Conservation (phyloP, 2,113 vertebrate genomes). For the Gymnarchus niloticus region DNA sequence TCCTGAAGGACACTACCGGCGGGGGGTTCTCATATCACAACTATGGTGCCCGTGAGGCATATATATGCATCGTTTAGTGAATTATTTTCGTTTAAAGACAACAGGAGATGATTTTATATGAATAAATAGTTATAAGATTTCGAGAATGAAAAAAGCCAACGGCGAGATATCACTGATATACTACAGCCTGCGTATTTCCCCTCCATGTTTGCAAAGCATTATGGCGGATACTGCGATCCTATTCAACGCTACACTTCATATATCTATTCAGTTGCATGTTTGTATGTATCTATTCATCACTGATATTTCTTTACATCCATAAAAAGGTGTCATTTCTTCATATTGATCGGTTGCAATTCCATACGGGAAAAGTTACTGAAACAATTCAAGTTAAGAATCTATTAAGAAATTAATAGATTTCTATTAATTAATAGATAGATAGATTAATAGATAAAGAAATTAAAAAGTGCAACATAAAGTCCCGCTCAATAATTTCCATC, state of each 20-base stretch:
- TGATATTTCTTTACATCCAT: background rate
- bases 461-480: background rate
- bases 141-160: background rate
- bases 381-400: no score
- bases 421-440: no score
- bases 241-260: background rate
- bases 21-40: background rate
- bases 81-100: background rate
- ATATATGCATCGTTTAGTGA: background rate
- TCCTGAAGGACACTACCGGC: background rate
- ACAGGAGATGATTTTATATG: background rate
- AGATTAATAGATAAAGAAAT: no score
- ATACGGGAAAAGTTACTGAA: no score
- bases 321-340: background rate
- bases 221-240: background rate
- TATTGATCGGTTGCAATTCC: background rate
- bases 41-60: background rate
- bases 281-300: background rate
- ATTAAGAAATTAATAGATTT: no score
- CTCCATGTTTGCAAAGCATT: slow-evolving; percentile 1
- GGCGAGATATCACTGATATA: background rate
- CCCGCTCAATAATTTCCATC: no score
- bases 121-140: background rate
- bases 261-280: background rate
- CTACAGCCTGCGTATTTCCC: background rate